A percentile compares a stretch with the other conserved stretches of the same genome.
Evolutionary conservation across 2,113 vertebrate species (phyloP).

Genomic region (Phoxinus phoxinus): DNA sequence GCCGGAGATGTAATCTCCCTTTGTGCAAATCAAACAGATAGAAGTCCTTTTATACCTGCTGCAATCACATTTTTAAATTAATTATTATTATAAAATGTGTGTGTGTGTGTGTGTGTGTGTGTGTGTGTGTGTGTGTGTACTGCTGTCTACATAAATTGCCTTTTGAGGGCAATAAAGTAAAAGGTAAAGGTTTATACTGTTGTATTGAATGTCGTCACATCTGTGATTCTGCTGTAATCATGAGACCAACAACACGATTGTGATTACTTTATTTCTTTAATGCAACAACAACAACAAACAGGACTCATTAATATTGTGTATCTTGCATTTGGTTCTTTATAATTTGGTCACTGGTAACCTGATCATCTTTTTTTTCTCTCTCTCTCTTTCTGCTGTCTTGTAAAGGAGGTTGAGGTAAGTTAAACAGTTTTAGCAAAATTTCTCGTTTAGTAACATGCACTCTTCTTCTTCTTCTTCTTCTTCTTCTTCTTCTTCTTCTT

Average conservation of each 20-base stretch:
- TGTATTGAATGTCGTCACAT: not conserved
- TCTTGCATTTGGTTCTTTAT: not conserved
- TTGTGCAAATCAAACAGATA: too few relatives aligned
- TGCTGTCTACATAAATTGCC: too few relatives aligned
- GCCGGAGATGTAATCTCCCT: too few relatives aligned
- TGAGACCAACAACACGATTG: not conserved
- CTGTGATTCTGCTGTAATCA: not conserved
- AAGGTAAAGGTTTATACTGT: not conserved
- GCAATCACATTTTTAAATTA: too few relatives aligned
- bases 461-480: not conserved
- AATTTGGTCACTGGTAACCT: not conserved
- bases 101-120: too few relatives aligned
- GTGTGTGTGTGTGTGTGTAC: too few relatives aligned
- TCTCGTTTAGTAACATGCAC: not conserved
- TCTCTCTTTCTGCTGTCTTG: slow-evolving; percentile 27
- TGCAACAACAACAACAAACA: not conserved
- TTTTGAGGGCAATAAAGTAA: too few relatives aligned
- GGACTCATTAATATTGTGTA: not conserved
- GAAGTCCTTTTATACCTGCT: too few relatives aligned
- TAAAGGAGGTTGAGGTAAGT: slow-evolving; percentile 63
- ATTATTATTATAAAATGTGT: too few relatives aligned
- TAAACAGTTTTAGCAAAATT: not conserved
- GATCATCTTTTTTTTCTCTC: not conserved
- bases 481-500: not conserved
- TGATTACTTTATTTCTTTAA: not conserved